These are phyloP conservation scores for Lysandra bellargus DNA, from an alignment of 2,888 invertebrate species.

Conservation along the genomic window DNA sequence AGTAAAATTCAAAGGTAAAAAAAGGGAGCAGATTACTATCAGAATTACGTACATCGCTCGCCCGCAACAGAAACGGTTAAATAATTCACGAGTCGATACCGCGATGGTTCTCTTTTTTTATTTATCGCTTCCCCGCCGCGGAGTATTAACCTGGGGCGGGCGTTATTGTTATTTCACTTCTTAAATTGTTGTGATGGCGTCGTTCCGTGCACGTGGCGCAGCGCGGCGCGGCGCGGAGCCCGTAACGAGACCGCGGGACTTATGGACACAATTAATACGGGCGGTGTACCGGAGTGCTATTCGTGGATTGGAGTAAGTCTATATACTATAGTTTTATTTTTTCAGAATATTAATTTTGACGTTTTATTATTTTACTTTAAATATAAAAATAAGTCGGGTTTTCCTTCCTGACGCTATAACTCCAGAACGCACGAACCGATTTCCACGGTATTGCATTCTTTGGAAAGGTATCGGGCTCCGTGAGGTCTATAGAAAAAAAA, in stretches of 20 bases:
- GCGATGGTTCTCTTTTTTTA: not conserved
- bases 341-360: no score
- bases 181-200: slow-evolving; percentile 75
- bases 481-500: no score
- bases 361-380: no score
- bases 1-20: not conserved
- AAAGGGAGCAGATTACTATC: not conserved
- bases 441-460: no score
- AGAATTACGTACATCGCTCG: not conserved
- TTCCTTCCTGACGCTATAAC: no score
- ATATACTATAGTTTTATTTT: no score
- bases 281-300: no score
- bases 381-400: no score
- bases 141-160: slow-evolving; percentile 49
- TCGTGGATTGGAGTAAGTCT: no score
- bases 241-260: slow-evolving; percentile 70
- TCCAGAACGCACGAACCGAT: no score
- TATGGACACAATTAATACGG: slow-evolving; percentile 47
- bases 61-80: not conserved
- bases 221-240: slow-evolving; percentile 57
- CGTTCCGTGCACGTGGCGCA: slow-evolving; percentile 70
- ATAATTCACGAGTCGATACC: slow-evolving; percentile 15
- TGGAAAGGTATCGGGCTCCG: no score
- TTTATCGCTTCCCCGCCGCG: slow-evolving; percentile 15
- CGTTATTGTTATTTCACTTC: slow-evolving; percentile 74